Evolutionary conservation across 2,113 vertebrate species (phyloP), one percentile per base, ranked within the genome.

Genomic region (human (Homo sapiens)): DNA sequence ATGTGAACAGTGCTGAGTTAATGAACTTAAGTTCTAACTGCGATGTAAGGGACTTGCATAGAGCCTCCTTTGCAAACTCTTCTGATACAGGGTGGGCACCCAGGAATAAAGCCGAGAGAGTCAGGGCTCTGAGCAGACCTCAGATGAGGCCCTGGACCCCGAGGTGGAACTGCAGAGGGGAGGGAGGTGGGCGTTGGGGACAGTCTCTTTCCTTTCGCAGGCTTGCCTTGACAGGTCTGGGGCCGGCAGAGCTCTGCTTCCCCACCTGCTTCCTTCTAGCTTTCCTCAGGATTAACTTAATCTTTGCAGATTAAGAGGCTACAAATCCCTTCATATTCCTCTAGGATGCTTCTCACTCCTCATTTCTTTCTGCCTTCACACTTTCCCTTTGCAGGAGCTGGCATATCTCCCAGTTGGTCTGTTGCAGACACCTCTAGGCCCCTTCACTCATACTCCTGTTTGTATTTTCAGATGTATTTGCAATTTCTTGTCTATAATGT

Each of bases 161-260:
- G 45, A 20, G 45, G 11, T 2, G 5, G 32, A 61, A 48, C 32
- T 61, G 13, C 25, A 16, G 38, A 66, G 16, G 17, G 35, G 27
- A 52, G 38, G 59, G 7, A 55, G 2, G 32, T 0, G 2, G 12
- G 1, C 0, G 0, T 12, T 6, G 5, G 30, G 30, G 78, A 83
- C 35, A 64, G 5, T 23, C 64, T 73, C 40, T 80, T 64, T 30
- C 61, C 27, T 64, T 64, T 32, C 14, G 27, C 61, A 64, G 61
- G 12, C 30, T 32, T 64, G 61, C 61, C 61, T 14, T 64, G 57
- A 64, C 6, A 64, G 27, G 27, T 64, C 61, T 64, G 10, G 27
- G 48, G 16, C 40, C 25, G 57, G 22, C 17, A 55, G 70, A 11
- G 73, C 32, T 64, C 23, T 35, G 2, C 91, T 61, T 82, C 76